Base-by-base conservation (phyloP, 2,797 vertebrate genomes). In the Smutsia temminckii region DNA sequence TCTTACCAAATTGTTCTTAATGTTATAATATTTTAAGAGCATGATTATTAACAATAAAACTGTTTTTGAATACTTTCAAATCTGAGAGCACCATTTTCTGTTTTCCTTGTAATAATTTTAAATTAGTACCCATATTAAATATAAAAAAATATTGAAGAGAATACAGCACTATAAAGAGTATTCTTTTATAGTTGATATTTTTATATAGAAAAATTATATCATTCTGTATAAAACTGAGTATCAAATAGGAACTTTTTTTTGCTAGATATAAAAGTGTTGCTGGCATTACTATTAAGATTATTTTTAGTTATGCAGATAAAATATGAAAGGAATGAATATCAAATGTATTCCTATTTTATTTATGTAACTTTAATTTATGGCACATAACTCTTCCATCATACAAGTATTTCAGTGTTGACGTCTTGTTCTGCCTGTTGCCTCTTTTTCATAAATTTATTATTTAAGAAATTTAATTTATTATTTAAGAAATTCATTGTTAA, bases 261-360 rank as follows among this genome's bases (percentile, higher is more conserved):
- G 25, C 57, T 78, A 32, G 53, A 10, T 63, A 66, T 72, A 57
- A 40, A 96, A 87, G 13, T 57, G 8, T 66, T 91, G 10, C 34
- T 89, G 20, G 3, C 13, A n/a, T 96, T 86, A 17, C 51, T 72
- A 64, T 87, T 75, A 88, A 92, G 32, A 68, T 95, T 91, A 64
- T 51, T 93, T 96, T 97, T 89, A 93, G 27, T 78, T 75, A 61
- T 42, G 59, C 3, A 87, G 77, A 93, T 90, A 93, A 97, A 97
- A 90, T 85, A 95, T 89, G 57, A 89, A 77, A 95, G 81, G n/a
- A 96, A 87, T 96, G 74, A 94, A 77, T 87, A 55, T 78, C 74
- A 93, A 89, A 81, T 81, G 21, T 83, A 81, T 74, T 77, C 63
- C 27, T 85, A 69, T 92, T 88, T 96, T 96, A 72, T 89, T 94